Percentiles rank a stretch among this genome's conserved stretches.
Evolutionary conservation across 2,113 vertebrate genomes (phyloP).

Genomic region (Apaloderma vittatum): DNA sequence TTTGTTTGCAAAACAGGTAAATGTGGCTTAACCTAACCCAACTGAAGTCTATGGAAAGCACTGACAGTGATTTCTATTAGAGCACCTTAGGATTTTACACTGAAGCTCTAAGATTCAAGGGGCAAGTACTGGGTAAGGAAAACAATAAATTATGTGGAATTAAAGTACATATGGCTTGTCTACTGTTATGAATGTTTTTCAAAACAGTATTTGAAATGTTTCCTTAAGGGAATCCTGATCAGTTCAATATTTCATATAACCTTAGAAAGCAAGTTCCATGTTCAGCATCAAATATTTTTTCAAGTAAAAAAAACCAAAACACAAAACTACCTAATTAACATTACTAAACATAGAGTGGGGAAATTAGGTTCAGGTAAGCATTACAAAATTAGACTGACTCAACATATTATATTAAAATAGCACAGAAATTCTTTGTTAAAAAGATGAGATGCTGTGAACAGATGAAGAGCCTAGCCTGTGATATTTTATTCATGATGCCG

Average conservation of each 20-base stretch:
- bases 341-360: not conserved
- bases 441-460: not conserved
- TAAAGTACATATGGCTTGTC: slow-evolving; percentile 43
- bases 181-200: slow-evolving; percentile 52
- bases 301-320: not conserved
- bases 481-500: slow-evolving; percentile 27
- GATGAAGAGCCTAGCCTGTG: not conserved
- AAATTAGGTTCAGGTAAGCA: not conserved
- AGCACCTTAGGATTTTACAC: not conserved
- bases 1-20: slow-evolving; percentile 12
- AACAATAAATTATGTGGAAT: slow-evolving; percentile 50
- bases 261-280: not conserved
- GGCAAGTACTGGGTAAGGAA: slow-evolving; percentile 50
- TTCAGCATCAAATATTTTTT: not conserved
- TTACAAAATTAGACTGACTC: not conserved
- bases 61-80: not conserved
- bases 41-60: not conserved
- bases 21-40: not conserved
- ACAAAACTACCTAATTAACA: not conserved
- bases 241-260: not conserved
- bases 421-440: not conserved
- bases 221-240: not conserved
- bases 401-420: not conserved
- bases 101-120: slow-evolving; percentile 6
- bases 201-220: slow-evolving; percentile 50